Percentiles rank a stretch among this genome's conserved stretches.
Evolutionary conservation across 2,113 vertebrate species (phyloP).

Genomic region (Origma solitaria): DNA sequence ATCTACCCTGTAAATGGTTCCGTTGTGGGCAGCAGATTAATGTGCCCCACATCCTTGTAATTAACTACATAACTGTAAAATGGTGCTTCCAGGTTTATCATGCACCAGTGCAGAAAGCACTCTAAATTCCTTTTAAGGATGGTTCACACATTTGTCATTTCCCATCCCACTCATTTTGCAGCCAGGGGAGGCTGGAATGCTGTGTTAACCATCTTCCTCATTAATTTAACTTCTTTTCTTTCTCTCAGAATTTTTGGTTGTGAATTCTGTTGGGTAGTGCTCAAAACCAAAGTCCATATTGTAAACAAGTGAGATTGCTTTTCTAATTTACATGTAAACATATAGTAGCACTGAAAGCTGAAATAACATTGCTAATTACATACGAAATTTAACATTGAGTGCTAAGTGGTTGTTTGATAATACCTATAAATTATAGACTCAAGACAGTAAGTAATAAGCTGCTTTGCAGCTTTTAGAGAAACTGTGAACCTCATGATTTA

Average conservation of each 20-base stretch:
- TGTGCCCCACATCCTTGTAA: background rate
- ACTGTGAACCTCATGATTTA: background rate
- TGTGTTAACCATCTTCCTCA: background rate
- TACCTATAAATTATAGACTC: background rate
- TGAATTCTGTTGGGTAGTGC: background rate
- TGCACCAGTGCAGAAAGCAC: background rate
- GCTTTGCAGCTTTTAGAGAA: background rate
- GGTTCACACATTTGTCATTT: background rate
- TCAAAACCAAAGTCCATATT: background rate
- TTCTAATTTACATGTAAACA: background rate
- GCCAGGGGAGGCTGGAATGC: background rate
- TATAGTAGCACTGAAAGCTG: background rate
- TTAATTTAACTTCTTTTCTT: background rate
- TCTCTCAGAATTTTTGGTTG: background rate
- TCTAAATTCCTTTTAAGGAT: background rate
- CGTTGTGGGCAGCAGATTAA: background rate
- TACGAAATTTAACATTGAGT: background rate
- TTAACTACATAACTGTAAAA: background rate
- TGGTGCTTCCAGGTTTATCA: background rate
- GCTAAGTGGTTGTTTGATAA: background rate
- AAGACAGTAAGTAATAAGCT: background rate
- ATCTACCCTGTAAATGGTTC: background rate
- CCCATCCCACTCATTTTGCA: conserved; percentile 2
- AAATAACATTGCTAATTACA: background rate
- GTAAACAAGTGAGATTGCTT: background rate